Percentiles rank a stretch among this genome's conserved stretches.
Conservation (phyloP, 2,113 vertebrate genomes). For the Hippopotamus amphibius region DNA sequence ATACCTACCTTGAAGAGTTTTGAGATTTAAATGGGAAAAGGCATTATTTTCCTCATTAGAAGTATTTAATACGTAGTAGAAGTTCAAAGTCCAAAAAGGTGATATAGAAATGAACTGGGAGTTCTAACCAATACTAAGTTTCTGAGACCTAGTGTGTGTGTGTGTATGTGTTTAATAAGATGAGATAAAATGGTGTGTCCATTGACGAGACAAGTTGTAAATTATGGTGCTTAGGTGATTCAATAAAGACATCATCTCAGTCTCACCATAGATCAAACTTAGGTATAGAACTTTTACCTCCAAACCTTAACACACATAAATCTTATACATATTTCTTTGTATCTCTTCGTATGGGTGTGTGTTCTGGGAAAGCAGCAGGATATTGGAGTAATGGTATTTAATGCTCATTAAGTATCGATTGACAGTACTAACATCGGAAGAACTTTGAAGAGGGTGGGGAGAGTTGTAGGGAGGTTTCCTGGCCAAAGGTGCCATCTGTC, state of each 20-base stretch:
- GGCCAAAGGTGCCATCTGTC: neutral
- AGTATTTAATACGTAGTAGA: neutral
- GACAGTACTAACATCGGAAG: neutral
- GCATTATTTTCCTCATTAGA: neutral
- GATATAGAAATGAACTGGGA: neutral
- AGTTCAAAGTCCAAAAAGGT: neutral
- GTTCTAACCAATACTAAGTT: neutral
- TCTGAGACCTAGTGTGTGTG: neutral
- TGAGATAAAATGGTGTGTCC: neutral
- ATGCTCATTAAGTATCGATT: neutral
- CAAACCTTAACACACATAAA: neutral
- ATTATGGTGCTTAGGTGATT: neutral
- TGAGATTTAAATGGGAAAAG: slow-evolving; percentile 23
- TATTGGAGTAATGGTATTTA: neutral
- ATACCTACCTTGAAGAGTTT: neutral
- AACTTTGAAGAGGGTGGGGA: neutral
- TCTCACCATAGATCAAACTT: neutral
- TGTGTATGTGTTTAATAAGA: neutral
- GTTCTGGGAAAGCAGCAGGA: neutral
- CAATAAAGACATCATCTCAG: neutral
- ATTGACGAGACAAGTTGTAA: neutral
- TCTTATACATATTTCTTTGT: neutral
- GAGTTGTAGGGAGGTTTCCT: neutral
- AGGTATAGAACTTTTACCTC: neutral
- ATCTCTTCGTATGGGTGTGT: neutral